Percentiles rank a stretch among this genome's conserved stretches.
These are phyloP conservation scores for Lytechinus pictus DNA, from an alignment of 35 echinoderm and acorn worm species.

Conservation along the genomic window DNA sequence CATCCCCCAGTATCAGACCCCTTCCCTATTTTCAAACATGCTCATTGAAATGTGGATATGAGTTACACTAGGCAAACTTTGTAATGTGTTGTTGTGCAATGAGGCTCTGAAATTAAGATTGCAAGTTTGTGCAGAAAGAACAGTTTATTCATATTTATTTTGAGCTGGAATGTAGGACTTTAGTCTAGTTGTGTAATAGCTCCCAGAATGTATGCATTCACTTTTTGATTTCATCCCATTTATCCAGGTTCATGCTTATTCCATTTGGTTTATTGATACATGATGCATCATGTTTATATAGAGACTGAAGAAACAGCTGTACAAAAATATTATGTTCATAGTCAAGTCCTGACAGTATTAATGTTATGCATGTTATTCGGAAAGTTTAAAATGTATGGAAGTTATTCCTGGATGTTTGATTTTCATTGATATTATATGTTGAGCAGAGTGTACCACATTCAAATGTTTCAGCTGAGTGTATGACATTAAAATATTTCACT, in stretches of 20 bases:
- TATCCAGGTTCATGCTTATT: background rate
- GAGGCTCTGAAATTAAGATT: too few species aligned
- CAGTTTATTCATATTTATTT: too few species aligned
- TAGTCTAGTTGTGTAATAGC: too few species aligned
- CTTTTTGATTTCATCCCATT: background rate
- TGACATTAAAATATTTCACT: constrained; percentile 6
- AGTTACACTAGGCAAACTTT: too few species aligned
- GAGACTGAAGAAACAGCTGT: background rate
- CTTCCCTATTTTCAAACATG: too few species aligned
- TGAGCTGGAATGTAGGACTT: too few species aligned
- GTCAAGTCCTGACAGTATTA: background rate
- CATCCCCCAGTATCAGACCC: too few species aligned
- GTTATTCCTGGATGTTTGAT: background rate
- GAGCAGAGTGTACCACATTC: background rate
- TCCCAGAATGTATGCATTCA: background rate
- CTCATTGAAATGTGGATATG: too few species aligned
- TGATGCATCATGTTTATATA: background rate
- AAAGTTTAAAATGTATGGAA: background rate
- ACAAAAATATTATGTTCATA: background rate
- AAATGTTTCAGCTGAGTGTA: background rate
- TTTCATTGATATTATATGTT: background rate
- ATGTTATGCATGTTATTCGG: background rate
- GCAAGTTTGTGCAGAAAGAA: too few species aligned
- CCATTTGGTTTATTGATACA: background rate
- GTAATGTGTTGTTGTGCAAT: too few species aligned